These are phyloP conservation scores for Eriosoma lanigerum DNA, from an alignment of 1,140 invertebrate genomes.

Conservation along the genomic window DNA sequence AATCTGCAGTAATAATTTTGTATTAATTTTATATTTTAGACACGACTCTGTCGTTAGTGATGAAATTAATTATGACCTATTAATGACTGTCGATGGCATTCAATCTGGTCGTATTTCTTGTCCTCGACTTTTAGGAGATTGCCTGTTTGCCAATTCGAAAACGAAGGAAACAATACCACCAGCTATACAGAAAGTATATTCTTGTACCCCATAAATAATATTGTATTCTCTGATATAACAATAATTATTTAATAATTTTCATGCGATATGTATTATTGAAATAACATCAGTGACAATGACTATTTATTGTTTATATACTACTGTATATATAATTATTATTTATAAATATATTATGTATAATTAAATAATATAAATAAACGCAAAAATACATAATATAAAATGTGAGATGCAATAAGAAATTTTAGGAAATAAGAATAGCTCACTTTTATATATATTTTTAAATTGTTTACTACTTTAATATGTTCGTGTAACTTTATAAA, in stretches of 20 bases:
- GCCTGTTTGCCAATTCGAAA: constrained; percentile 66
- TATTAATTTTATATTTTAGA: constrained; percentile 60
- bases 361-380: not conserved
- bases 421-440: constrained; percentile 15
- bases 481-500: constrained; percentile 28
- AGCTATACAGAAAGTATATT: constrained; percentile 65
- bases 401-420: constrained; percentile 11
- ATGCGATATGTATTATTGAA: not conserved
- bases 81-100: constrained; percentile 75
- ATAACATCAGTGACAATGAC: not conserved
- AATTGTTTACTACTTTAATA: constrained; percentile 42
- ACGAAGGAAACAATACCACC: constrained; percentile 78
- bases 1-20: constrained; percentile 49
- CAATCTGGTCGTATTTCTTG: constrained; percentile 71
- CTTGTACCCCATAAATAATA: constrained; percentile 8
- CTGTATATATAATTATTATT: too few relatives aligned
- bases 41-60: constrained; percentile 88
- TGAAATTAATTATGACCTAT: constrained; percentile 89
- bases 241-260: not conserved
- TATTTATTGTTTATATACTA: too few relatives aligned
- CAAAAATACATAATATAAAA: constrained; percentile 1
- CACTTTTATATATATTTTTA: constrained; percentile 23
- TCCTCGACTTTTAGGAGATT: constrained; percentile 74
- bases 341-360: constrained; percentile 22
- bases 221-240: not conserved